Conservation (phyloP, 1,140 invertebrate species). For the Apis cerana region DNA sequence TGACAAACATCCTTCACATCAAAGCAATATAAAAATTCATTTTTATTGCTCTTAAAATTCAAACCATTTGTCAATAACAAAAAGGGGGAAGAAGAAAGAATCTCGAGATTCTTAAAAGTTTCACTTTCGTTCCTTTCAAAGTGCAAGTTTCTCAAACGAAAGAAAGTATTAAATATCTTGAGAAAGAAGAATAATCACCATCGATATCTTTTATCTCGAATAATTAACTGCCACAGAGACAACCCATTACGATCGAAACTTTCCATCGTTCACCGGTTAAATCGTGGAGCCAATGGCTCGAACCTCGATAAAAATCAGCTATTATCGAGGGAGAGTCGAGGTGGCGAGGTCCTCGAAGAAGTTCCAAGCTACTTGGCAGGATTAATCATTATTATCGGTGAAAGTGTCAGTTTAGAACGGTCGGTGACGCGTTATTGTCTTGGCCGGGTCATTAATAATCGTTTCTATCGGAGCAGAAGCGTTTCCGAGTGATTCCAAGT, state of each 20-base stretch:
- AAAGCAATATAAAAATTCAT: too few relatives aligned
- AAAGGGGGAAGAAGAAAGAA: too few relatives aligned
- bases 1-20: too few relatives aligned
- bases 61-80: too few relatives aligned
- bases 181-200: neutral
- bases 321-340: neutral
- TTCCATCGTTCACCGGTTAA: constrained; percentile 2
- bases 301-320: constrained; percentile 34
- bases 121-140: too few relatives aligned
- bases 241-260: neutral
- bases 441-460: constrained; percentile 60
- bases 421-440: constrained; percentile 47
- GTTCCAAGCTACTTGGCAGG: constrained; percentile 37
- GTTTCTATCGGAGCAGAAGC: neutral
- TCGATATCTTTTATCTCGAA: neutral
- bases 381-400: constrained; percentile 59
- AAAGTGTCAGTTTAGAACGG: constrained; percentile 40
- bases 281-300: neutral
- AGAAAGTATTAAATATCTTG: neutral
- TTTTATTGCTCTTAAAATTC: too few relatives aligned
- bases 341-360: constrained; percentile 19
- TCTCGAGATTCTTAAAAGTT: too few relatives aligned
- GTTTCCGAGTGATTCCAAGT: neutral
- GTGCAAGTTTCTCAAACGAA: neutral
- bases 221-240: neutral